Evolutionary conservation across 2,888 invertebrate genomes (phyloP).

Genomic region (Drosophila multiciliata): DNA sequence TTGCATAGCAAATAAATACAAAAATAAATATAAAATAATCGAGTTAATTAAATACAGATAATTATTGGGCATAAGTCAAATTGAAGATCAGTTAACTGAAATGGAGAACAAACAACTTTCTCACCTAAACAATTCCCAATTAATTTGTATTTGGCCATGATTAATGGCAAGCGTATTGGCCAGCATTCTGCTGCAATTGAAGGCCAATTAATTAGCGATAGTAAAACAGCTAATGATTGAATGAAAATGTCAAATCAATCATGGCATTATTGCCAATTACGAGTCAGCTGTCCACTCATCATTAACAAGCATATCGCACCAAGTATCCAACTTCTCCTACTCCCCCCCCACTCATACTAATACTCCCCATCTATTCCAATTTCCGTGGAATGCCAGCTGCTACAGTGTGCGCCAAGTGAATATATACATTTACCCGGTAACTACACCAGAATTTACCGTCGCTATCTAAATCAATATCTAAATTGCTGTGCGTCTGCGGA

Average conservation of each 20-base stretch:
- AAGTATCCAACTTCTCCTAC: not conserved
- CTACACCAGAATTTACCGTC: constrained; percentile 42
- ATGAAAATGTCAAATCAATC: constrained; percentile 43
- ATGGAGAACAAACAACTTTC: not conserved
- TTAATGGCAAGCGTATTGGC: not conserved
- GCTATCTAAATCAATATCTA: constrained; percentile 72
- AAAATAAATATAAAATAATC: not conserved
- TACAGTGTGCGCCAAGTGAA: not conserved
- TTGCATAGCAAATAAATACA: not conserved
- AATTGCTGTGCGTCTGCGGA: constrained; percentile 54
- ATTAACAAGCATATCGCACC: constrained; percentile 3
- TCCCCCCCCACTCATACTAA: not conserved
- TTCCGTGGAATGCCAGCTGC: not conserved
- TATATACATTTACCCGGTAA: constrained; percentile 22
- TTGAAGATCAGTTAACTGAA: not conserved
- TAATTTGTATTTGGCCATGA: not conserved
- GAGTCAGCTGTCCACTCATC: constrained; percentile 10
- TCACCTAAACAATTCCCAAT: not conserved
- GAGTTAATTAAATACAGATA: not conserved
- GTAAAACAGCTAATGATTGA: constrained; percentile 22
- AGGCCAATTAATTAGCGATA: constrained; percentile 22
- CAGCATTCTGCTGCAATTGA: constrained; percentile 8
- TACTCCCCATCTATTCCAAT: not conserved
- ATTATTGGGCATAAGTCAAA: not conserved
- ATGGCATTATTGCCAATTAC: constrained; percentile 49